Evolutionary conservation across 2,888 invertebrate species (phyloP), one percentile per base, ranked within the genome.

Genomic region (Uloborus plumipes): DNA sequence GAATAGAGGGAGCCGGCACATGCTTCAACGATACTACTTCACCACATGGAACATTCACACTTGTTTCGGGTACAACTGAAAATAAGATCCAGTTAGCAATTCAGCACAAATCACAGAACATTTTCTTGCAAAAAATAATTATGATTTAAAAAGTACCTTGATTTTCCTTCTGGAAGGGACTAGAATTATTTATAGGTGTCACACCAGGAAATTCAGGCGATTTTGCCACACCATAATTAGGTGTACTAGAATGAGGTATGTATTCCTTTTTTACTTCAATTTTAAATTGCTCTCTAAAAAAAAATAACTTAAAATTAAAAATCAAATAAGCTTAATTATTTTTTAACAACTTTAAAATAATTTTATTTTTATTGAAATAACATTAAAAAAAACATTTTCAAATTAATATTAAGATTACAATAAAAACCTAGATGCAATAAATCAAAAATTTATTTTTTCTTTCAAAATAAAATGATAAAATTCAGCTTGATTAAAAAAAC

Each of bases 81-180:
- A 67, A 47, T 20, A 55, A 22, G 11, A 39, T 39, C 9, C 7
- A 39, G 9, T 39, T 11, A 11, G 7, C 39, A 26, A 2, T 26
- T 26, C 26, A 26, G 26, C 26, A 39, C 9, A 11, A 9, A 39
- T 39, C 3, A 39, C 39, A 39, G 39, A 39, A 7, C 39, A 31
- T 39, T 39, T 26, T 26, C 26, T n/a, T 26, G 26, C 2, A 9
- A 9, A 39, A 39, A 59, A 26, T 31, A 39, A 39, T 6, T 39
- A 7, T 39, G 9, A 39, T 39, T 39, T 1, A 39, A 39, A 2
- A 39, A 16, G 4, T 81, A 81, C 80, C 69, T 70, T 74, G 64
- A 58, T 81, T 81, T 81, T 81, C 80, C 55, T 81, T 81, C 18
- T 81, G 80, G 55, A 58, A 74, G 18, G 74, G 69, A 81, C 74